phyloP scores from a whole-genome alignment of 2,888 invertebrate genomes.

The Coelogynopora nodosa region DNA sequence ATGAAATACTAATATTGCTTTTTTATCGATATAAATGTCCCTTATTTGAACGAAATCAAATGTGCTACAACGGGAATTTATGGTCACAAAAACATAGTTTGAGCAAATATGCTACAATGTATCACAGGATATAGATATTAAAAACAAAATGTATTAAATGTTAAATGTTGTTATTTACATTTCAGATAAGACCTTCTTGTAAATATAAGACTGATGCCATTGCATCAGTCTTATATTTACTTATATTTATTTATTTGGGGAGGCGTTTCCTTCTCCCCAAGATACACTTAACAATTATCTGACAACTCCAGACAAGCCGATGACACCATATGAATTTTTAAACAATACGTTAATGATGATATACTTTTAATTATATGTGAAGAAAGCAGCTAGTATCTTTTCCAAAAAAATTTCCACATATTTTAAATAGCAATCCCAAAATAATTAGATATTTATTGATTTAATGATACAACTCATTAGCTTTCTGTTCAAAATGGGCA shows the following conservation, averaged over 20 bases:
- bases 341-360: not conserved
- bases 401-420: conserved; percentile 16
- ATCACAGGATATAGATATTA: not conserved
- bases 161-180: not conserved
- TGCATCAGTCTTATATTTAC: too few relatives aligned
- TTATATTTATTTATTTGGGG: too few relatives aligned
- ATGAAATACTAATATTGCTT: conserved; percentile 19
- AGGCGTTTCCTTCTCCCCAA: not conserved
- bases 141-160: not conserved
- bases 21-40: not conserved
- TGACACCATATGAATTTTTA: conserved; percentile 15
- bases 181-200: not conserved
- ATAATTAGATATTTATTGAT: conserved; percentile 36
- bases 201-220: not conserved
- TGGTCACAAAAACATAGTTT: too few relatives aligned
- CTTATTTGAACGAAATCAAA: not conserved
- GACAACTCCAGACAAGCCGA: not conserved
- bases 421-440: conserved; percentile 40
- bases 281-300: conserved; percentile 8
- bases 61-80: conserved; percentile 6
- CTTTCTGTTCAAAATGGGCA: conserved; percentile 44
- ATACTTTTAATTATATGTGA: not conserved
- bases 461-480: conserved; percentile 14
- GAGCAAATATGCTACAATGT: not conserved
- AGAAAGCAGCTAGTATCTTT: not conserved